Base-by-base conservation (phyloP, 2,888 invertebrate species). In the Xanthorhoe designata region DNA sequence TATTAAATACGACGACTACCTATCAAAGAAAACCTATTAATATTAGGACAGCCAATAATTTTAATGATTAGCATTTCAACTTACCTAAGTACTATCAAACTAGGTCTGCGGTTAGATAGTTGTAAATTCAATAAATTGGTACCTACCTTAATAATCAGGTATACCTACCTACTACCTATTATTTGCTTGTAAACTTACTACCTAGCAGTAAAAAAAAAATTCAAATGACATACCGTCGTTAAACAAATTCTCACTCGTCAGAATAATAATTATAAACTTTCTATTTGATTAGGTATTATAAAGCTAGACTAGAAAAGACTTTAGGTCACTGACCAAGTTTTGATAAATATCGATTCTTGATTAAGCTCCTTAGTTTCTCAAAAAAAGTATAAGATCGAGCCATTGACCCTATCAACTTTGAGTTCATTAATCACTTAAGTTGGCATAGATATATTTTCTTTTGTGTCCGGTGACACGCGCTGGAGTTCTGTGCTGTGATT, bases 401-500 rank as follows among this genome's bases (percentile, higher is more conserved):
- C 61, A 17, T 47, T 54, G 79, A 78, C 79, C 77, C 60, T 47
- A 49, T 42, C 64, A 74, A 75, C 69, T 78, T 77, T 79, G 72
- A 77, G 74, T 72, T 72, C 78, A 63, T 82, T 80, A 80, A 80
- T 82, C 77, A 77, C 75, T 66, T 63, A 62, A 62, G 64, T 65
- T 61, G 61, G 62, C 57, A 53, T 45, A 19, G 32, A 54, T 60
- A 50, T 50, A 58, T 71, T 63, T 64, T 54, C 63, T 70, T 68
- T 66, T 69, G 29, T 56, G 54, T 57, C 53, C 42, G 61, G 45
- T 58, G 64, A 64, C 61, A 61, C 35, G 58, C 17, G 50, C 54
- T n/a, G 63, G 72, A 62, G 52, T 60, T 42, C 60, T 57, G 53
- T 53, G 18, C 68, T 70, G 13, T 13, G 38, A 42, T 42, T 68